Conservation (phyloP, 2,113 vertebrate species). For the Psammodynastes pulverulentus region DNA sequence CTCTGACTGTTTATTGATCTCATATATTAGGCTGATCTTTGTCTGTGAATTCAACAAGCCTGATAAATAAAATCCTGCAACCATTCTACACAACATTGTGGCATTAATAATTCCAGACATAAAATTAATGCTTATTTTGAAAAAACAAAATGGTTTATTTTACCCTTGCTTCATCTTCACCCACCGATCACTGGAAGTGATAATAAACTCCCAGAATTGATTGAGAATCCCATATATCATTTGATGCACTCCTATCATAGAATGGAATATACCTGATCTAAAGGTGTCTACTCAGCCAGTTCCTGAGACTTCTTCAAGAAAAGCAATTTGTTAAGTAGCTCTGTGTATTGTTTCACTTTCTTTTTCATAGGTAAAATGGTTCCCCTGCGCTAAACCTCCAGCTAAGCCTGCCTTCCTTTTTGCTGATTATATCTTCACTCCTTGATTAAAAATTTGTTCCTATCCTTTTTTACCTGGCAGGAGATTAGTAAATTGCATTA, state of each 20-base stretch:
- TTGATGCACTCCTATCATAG: neutral
- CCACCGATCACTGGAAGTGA: neutral
- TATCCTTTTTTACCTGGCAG: neutral
- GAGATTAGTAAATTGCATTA: neutral
- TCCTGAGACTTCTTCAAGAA: neutral
- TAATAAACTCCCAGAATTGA: neutral
- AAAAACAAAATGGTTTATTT: neutral
- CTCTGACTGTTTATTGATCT: slow-evolving; percentile 2
- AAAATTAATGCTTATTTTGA: neutral
- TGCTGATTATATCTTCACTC: neutral
- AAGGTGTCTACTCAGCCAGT: neutral
- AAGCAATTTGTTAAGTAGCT: neutral
- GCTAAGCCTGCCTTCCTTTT: neutral
- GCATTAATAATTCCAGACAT: neutral
- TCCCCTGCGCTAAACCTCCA: neutral
- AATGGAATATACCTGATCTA: neutral
- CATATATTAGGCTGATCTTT: slow-evolving; percentile 41
- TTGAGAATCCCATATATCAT: neutral
- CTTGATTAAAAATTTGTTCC: neutral
- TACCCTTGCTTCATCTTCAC: neutral
- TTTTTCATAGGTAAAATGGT: neutral
- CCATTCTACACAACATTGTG: neutral
- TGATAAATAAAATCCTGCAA: slow-evolving; percentile 40
- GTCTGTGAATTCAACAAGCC: slow-evolving; percentile 35
- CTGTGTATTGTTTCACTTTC: neutral